A percentile compares a stretch with the other conserved stretches of the same genome.
Conservation (phyloP, 2,113 vertebrate genomes). For the Genyomyrus donnyi region DNA sequence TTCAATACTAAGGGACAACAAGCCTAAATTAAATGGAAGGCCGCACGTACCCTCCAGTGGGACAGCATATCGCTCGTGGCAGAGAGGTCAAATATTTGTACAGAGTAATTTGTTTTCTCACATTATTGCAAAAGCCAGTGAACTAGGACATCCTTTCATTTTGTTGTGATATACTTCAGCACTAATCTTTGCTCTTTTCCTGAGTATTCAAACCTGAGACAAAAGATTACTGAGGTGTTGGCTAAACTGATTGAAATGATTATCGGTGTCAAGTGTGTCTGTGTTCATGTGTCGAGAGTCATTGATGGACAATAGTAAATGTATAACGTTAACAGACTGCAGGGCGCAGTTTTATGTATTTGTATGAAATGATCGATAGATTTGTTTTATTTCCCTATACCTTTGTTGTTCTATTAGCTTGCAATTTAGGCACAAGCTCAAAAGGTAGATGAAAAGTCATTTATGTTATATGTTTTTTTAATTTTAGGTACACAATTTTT, state of each 20-base stretch:
- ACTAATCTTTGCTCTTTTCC: slow-evolving; percentile 4
- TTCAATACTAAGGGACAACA: background rate
- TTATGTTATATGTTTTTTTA: background rate
- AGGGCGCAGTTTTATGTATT: background rate
- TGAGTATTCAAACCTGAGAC: background rate
- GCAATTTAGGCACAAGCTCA: background rate
- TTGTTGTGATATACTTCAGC: background rate
- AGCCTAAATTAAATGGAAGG: slow-evolving; percentile 7
- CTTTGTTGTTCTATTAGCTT: background rate
- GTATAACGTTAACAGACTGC: background rate
- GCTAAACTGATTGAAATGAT: background rate
- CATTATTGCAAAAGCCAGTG: slow-evolving; percentile 16
- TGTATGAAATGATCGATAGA: background rate
- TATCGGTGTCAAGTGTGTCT: background rate
- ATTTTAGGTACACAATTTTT: background rate
- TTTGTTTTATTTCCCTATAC: background rate
- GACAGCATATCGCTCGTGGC: slow-evolving; percentile 14
- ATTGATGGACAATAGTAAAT: background rate
- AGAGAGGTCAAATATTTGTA: slow-evolving; percentile 30
- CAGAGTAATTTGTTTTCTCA: slow-evolving; percentile 17
- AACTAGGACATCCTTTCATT: slow-evolving; percentile 1
- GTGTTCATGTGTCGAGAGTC: background rate
- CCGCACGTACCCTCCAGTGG: background rate
- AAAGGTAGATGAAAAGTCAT: background rate
- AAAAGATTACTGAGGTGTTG: background rate